Conservation (phyloP, 2,888 invertebrate species). For the Aporophyla lueneburgensis region DNA sequence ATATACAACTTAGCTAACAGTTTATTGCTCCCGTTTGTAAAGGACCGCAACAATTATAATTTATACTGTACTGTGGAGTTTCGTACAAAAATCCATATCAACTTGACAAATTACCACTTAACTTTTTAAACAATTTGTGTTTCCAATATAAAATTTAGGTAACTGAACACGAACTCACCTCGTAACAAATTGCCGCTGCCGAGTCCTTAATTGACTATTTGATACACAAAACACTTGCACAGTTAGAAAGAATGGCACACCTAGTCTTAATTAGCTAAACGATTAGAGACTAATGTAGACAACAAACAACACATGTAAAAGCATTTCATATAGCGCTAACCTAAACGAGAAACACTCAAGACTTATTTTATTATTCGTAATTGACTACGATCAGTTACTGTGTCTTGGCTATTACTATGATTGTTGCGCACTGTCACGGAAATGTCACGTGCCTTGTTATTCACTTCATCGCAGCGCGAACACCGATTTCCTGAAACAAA, state of each 20-base stretch:
- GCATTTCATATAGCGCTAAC: slow-evolving; percentile 56
- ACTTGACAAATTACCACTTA: slow-evolving; percentile 18
- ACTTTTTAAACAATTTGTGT: slow-evolving; percentile 28
- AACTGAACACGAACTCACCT: slow-evolving; percentile 55
- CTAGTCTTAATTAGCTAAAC: slow-evolving; percentile 48
- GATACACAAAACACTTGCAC: slow-evolving; percentile 65
- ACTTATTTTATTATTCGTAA: slow-evolving; percentile 67
- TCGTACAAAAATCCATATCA: slow-evolving; percentile 27
- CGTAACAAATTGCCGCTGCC: slow-evolving; percentile 40
- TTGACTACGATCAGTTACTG: slow-evolving; percentile 74
- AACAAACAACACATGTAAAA: slow-evolving; percentile 61
- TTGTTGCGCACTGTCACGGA: slow-evolving; percentile 76
- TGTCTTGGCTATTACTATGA: slow-evolving; percentile 69
- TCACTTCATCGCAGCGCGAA: slow-evolving; percentile 66
- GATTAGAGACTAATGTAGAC: slow-evolving; percentile 55
- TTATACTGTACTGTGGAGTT: slow-evolving; percentile 28
- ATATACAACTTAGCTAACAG: slow-evolving; percentile 32
- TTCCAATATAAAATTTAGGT: slow-evolving; percentile 12
- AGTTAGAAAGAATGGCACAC: slow-evolving; percentile 56
- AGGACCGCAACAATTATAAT: slow-evolving; percentile 31
- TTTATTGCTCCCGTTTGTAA: slow-evolving; percentile 18
- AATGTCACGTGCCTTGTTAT: slow-evolving; percentile 77
- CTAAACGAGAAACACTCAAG: slow-evolving; percentile 61
- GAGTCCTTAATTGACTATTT: slow-evolving; percentile 54
- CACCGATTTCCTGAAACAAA: slow-evolving; percentile 73